A percentile compares a stretch with the other conserved stretches of the same genome.
Evolutionary conservation across 2,888 invertebrate genomes (phyloP).

Genomic region (Chloromyia formosa): DNA sequence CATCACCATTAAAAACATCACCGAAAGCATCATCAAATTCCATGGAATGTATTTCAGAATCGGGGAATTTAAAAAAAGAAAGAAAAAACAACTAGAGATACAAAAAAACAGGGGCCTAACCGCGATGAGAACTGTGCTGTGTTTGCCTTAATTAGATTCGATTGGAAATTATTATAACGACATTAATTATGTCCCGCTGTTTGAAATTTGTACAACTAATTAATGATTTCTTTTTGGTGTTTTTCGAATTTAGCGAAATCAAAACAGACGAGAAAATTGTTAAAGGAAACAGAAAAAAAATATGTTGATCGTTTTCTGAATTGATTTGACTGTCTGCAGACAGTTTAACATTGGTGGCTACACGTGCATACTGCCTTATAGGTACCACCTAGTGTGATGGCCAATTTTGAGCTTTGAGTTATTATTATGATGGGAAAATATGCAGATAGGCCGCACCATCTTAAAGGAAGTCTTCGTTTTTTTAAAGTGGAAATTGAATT

Average conservation of each 20-base stretch:
- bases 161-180: slow-evolving; percentile 37
- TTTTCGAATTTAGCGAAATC: neutral
- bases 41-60: too few relatives aligned
- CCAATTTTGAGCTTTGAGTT: neutral
- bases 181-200: slow-evolving; percentile 40
- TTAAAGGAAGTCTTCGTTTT: too few relatives aligned
- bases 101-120: neutral
- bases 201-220: slow-evolving; percentile 32
- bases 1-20: slow-evolving; percentile 9
- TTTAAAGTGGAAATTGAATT: too few relatives aligned
- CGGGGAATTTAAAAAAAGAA: too few relatives aligned
- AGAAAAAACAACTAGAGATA: too few relatives aligned
- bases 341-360: neutral
- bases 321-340: too few relatives aligned
- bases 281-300: neutral
- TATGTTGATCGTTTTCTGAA: too few relatives aligned
- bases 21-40: too few relatives aligned
- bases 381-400: neutral
- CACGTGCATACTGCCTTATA: neutral
- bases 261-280: slow-evolving; percentile 1
- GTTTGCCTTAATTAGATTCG: slow-evolving; percentile 19
- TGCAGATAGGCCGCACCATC: too few relatives aligned
- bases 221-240: slow-evolving; percentile 20
- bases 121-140: too few relatives aligned
- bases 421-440: slow-evolving; percentile 1